Percentiles rank a stretch among this genome's conserved stretches.
phyloP scores from a whole-genome alignment of 2,888 invertebrate genomes.

The Drosophila nr. perissopoda region DNA sequence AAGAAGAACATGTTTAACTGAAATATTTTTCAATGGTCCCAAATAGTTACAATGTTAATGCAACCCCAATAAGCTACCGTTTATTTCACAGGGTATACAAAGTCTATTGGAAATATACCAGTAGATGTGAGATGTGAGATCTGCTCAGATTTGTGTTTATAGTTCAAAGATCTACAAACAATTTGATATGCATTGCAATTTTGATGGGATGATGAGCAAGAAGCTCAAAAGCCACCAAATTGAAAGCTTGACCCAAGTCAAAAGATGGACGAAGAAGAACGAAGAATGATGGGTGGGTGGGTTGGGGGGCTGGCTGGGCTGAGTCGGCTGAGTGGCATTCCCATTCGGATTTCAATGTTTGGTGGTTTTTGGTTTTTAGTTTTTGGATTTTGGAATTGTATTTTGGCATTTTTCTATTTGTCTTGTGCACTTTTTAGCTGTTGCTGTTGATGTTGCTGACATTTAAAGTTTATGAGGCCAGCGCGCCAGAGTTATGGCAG shows the following conservation, averaged over 20 bases:
- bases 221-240: constrained; percentile 4
- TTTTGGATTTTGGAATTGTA: constrained; percentile 15
- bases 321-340: constrained; percentile 26
- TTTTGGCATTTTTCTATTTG: constrained; percentile 31
- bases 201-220: constrained; percentile 11
- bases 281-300: background rate
- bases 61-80: background rate
- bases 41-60: background rate
- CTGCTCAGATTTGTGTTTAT: constrained; percentile 12
- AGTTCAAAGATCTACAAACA: constrained; percentile 8
- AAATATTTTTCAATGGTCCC: background rate
- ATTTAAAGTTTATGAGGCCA: constrained; percentile 82
- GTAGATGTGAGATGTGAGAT: constrained; percentile 1
- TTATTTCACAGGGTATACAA: constrained; percentile 7
- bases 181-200: constrained; percentile 11
- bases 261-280: background rate
- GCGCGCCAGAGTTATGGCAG: constrained; percentile 47
- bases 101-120: background rate
- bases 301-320: background rate
- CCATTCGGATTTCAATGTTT: constrained; percentile 40
- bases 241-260: constrained; percentile 36
- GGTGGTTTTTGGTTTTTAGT: background rate
- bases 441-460: constrained; percentile 54
- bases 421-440: constrained; percentile 28
- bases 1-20: background rate